Evolutionary conservation across 2,797 vertebrate species (phyloP).

Genomic region (Lophura swinhoii): DNA sequence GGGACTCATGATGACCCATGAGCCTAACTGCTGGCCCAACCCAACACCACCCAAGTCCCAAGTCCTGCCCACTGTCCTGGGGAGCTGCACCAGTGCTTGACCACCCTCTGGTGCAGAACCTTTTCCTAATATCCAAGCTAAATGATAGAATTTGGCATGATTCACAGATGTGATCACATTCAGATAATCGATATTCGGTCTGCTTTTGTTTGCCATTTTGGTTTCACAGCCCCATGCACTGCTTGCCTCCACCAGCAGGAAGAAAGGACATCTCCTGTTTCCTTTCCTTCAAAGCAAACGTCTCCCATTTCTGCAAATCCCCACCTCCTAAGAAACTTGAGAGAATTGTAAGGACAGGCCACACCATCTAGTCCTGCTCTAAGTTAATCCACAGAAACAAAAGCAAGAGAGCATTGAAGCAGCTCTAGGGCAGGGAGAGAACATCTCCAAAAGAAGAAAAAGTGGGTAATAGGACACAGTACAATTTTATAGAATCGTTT

Average conservation of each 20-base stretch:
- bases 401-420: background rate
- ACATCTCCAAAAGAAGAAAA: background rate
- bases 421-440: background rate
- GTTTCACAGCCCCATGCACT: background rate
- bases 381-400: background rate
- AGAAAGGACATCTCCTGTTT: background rate
- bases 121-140: too few species aligned
- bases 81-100: background rate
- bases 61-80: background rate
- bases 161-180: accelerated
- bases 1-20: background rate
- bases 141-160: too few species aligned
- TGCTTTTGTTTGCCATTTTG: background rate
- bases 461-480: background rate
- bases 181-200: background rate
- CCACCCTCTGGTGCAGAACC: too few species aligned
- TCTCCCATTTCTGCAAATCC: background rate
- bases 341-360: background rate
- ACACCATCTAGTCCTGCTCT: background rate
- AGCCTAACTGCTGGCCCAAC: background rate
- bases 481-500: background rate
- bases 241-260: background rate
- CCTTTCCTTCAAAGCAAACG: background rate
- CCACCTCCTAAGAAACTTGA: too few species aligned
- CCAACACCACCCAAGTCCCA: background rate